Conservation (phyloP, 2,888 invertebrate species). For the Chalcis sispes region DNA sequence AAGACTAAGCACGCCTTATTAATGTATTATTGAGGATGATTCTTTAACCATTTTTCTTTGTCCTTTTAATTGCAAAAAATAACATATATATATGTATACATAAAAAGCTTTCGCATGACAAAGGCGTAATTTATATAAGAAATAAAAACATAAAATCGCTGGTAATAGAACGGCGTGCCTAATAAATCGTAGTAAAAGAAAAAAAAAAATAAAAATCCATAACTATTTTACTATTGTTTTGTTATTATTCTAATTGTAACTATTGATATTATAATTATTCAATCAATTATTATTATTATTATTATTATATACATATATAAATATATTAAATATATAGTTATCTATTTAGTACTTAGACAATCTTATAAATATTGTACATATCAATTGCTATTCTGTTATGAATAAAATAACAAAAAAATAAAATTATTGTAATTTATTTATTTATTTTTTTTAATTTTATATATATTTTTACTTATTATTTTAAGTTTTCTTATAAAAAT, state of each 20-base stretch:
- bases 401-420: slow-evolving; percentile 67
- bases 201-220: slow-evolving; percentile 2
- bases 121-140: slow-evolving; percentile 19
- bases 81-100: too few relatives aligned
- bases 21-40: slow-evolving; percentile 5
- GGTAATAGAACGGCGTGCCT: slow-evolving; percentile 27
- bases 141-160: slow-evolving; percentile 14
- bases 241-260: slow-evolving; percentile 49
- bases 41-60: slow-evolving; percentile 11
- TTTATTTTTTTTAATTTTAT: too few relatives aligned
- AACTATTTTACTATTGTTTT: slow-evolving; percentile 48
- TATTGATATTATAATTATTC: slow-evolving; percentile 44
- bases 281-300: slow-evolving; percentile 40
- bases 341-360: slow-evolving; percentile 66
- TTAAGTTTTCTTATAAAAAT: too few relatives aligned
- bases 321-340: slow-evolving; percentile 59
- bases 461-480: too few relatives aligned
- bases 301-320: slow-evolving; percentile 36
- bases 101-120: slow-evolving; percentile 28
- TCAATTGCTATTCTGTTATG: slow-evolving; percentile 73
- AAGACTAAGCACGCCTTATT: slow-evolving; percentile 44
- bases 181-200: slow-evolving; percentile 24
- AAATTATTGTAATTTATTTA: too few relatives aligned
- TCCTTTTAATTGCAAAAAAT: slow-evolving; percentile 20
- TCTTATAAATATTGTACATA: slow-evolving; percentile 74